Conservation (phyloP, 23 tunicate species). For the Diplosoma virens region DNA sequence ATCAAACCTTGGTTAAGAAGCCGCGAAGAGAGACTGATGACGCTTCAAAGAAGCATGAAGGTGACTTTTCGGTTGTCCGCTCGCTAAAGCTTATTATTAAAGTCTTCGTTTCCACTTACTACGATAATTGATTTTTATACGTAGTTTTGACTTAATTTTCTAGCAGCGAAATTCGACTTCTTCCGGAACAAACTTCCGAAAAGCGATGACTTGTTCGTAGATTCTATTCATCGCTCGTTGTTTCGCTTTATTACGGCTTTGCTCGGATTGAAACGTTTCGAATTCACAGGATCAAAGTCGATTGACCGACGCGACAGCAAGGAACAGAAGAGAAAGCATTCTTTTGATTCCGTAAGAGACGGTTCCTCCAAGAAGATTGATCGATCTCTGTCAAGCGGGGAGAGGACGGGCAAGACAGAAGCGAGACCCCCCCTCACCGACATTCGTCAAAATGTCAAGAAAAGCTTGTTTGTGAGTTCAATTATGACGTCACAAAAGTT, state of each 20-base stretch:
- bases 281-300: not conserved
- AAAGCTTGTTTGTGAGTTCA: slow-evolving; percentile 35
- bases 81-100: no score
- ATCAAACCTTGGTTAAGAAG: not conserved
- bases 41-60: not conserved
- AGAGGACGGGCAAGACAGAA: not conserved
- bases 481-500: not conserved
- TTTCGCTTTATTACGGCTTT: no score
- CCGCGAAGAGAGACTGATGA: not conserved
- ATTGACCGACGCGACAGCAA: slow-evolving; percentile 1
- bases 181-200: no score
- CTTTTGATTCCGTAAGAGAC: slow-evolving; percentile 14
- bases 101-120: no score
- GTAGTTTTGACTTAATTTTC: no score
- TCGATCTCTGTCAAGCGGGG: slow-evolving; percentile 4
- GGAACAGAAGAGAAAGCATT: slow-evolving; percentile 28
- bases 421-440: slow-evolving; percentile 19
- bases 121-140: no score
- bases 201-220: no score
- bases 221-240: no score
- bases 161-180: no score
- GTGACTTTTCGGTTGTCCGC: not conserved
- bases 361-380: slow-evolving; percentile 30
- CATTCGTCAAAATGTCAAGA: slow-evolving; percentile 45
- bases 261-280: no score